These are phyloP conservation scores for Cephalopterus ornatus DNA, from an alignment of 2,113 vertebrate species.

Conservation along the genomic window DNA sequence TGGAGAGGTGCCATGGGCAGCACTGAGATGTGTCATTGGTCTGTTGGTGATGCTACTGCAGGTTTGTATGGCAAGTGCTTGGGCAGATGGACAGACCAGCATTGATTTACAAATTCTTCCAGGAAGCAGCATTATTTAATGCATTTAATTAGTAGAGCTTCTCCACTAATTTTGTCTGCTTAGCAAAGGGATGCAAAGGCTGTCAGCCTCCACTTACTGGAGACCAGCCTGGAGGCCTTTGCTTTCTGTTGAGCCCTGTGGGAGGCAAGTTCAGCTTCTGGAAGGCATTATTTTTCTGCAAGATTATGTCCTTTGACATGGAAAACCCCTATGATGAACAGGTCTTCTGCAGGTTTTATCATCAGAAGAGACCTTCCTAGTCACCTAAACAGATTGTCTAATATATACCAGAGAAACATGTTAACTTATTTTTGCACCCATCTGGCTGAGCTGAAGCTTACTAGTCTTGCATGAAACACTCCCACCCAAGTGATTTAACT, in stretches of 20 bases:
- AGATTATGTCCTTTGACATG: background rate
- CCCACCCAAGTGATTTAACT: background rate
- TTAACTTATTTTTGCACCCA: background rate
- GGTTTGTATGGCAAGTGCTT: background rate
- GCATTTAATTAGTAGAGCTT: background rate
- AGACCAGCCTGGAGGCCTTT: background rate
- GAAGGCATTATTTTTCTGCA: background rate
- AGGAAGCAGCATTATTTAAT: background rate
- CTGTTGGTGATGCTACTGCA: background rate
- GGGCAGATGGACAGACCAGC: background rate
- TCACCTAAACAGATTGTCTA: background rate
- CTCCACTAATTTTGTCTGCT: background rate
- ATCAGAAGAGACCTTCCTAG: background rate
- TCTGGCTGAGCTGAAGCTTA: background rate
- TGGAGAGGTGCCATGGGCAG: background rate
- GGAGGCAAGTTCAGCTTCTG: background rate
- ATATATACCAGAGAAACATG: background rate
- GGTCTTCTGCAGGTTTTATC: background rate
- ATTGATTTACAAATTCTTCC: background rate
- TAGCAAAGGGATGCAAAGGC: background rate
- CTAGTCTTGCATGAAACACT: background rate
- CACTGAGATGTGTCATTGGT: rapidly evolving
- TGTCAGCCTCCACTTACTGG: background rate
- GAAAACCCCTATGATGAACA: background rate
- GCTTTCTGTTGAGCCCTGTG: background rate